Evolutionary conservation across 2,888 invertebrate species (phyloP).

Genomic region (Cephus rjabovi): DNA sequence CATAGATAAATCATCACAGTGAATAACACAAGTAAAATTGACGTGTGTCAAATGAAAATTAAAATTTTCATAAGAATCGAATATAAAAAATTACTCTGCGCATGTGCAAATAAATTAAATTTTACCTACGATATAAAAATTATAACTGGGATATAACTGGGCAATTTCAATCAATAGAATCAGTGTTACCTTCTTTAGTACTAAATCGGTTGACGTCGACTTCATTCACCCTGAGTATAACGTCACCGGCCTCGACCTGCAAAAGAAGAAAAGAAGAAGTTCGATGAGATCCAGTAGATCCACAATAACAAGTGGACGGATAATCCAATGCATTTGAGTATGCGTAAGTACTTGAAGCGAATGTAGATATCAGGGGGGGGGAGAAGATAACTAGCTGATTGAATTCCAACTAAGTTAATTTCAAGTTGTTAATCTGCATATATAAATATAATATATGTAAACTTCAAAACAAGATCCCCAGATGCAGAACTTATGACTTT

Average conservation of each 20-base stretch:
- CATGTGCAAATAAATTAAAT: not conserved
- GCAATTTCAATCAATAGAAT: not conserved
- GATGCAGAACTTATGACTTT: no score
- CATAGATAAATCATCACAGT: no score
- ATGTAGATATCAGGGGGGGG: not conserved
- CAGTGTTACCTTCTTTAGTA: slow-evolving; percentile 86
- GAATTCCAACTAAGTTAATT: not conserved
- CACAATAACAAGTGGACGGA: not conserved
- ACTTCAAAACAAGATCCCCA: no score
- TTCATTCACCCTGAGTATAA: slow-evolving; percentile 93
- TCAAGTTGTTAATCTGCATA: no score
- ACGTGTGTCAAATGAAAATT: no score
- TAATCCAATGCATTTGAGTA: not conserved
- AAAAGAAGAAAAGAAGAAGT: slow-evolving; percentile 60
- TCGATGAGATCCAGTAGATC: not conserved
- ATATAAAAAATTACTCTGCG: no score
- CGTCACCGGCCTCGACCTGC: slow-evolving; percentile 94
- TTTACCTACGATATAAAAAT: not conserved
- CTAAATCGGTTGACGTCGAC: slow-evolving; percentile 92
- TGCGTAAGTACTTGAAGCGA: not conserved
- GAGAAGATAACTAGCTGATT: not conserved
- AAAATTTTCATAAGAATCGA: no score
- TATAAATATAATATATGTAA: no score
- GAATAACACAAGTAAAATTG: no score
- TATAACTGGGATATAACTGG: not conserved